A percentile compares a stretch with the other conserved stretches of the same genome.
Conservation (phyloP, 2,113 vertebrate species). For the Pituophis catenifer region DNA sequence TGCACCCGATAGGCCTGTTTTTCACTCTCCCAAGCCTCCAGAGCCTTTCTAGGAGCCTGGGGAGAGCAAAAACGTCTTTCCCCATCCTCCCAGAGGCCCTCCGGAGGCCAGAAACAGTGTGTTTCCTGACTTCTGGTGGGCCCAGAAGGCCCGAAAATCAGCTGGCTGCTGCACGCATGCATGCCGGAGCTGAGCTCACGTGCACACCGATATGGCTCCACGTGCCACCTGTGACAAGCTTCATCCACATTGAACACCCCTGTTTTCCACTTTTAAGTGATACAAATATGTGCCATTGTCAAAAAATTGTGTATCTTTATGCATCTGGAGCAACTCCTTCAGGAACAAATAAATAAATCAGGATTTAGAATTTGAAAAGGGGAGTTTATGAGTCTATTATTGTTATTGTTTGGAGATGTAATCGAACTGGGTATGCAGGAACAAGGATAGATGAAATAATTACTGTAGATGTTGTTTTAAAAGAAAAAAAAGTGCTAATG, state of each 20-base stretch:
- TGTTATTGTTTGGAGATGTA: not conserved
- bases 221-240: not conserved
- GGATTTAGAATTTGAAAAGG: not conserved
- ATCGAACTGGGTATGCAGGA: not conserved
- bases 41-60: too few relatives aligned
- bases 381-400: not conserved
- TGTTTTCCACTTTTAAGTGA: slow-evolving; percentile 15
- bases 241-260: slow-evolving; percentile 36
- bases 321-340: slow-evolving; percentile 6
- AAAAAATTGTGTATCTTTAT: not conserved
- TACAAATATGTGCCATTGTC: not conserved
- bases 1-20: too few relatives aligned
- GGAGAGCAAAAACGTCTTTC: too few relatives aligned
- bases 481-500: not conserved
- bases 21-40: too few relatives aligned
- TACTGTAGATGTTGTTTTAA: not conserved
- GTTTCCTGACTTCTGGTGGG: too few relatives aligned
- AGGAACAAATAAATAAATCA: slow-evolving; percentile 19
- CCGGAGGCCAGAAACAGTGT: too few relatives aligned
- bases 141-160: too few relatives aligned
- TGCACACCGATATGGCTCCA: too few relatives aligned
- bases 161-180: too few relatives aligned
- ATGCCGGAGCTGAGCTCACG: too few relatives aligned
- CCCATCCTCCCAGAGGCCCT: too few relatives aligned
- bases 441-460: not conserved